Evolutionary conservation across 35 echinoderm and acorn worm genomes (phyloP), one percentile per base, ranked within the genome.

Genomic region (Antedon bifida): DNA sequence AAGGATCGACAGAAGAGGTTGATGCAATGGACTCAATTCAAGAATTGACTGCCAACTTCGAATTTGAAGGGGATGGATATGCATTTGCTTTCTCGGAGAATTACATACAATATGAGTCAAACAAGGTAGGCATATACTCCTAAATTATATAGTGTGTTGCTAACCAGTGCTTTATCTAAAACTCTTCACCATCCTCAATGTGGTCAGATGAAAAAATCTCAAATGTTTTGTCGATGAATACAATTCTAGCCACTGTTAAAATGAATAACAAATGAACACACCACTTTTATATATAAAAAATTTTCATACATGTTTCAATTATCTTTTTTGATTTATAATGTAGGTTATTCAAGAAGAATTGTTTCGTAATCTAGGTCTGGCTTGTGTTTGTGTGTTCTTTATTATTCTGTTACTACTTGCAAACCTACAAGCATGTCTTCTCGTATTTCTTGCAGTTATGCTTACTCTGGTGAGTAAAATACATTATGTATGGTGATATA

Each of bases 271-370:
- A n/a, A n/a, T n/a, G n/a, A n/a, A n/a, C n/a, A 42, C 38, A 4
- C 38, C 38, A 42, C 4, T 42, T 7, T 7, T 7, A 42, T 14
- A 42, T 42, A 7, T 7, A 4, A 42, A 42, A 14, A 14, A 7
- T 4, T 42, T 42, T 42, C 38, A n/a, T n/a, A n/a, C n/a, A 42
- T 42, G 38, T 7, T 42, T 42, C 38, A n/a, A n/a, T 42, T 42
- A 42, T 42, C 14, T 7, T 42, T 42, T 7, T 42, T 14, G 14
- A 42, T 42, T 42, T 42, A 9, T 77, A 28, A 73, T 29, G 21
- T 23, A 78, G 84, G 84, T 85, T 0, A 85, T 85, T 31, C 56
- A 85, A 38, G 30, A 77, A 14, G 84, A 85, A 85, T 45, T 85
- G 10, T 78, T 39, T 7, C 84, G 84, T 77, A 85, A 85, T 78